phyloP scores from a whole-genome alignment of 1,140 invertebrate genomes.

The Drosophila nigromelanica region DNA sequence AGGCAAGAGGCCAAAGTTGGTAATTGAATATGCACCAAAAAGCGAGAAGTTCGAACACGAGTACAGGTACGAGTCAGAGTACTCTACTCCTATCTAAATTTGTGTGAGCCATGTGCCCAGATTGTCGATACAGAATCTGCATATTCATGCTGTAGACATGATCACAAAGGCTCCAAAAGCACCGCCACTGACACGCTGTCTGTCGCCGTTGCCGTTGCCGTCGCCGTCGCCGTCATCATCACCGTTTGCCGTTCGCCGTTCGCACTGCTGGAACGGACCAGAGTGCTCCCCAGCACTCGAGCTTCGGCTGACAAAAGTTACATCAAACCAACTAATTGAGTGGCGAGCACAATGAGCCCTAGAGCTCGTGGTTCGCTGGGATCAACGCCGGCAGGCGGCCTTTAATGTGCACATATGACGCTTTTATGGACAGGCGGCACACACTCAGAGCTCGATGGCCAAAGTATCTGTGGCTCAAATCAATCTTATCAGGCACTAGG shows the following conservation, averaged over 20 bases:
- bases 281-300: constrained; percentile 31
- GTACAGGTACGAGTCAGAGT: constrained; percentile 17
- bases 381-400: constrained; percentile 44
- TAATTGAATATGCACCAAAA: constrained; percentile 63
- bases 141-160: constrained; percentile 73
- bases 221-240: constrained; percentile 4
- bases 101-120: constrained; percentile 22
- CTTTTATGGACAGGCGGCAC: constrained; percentile 42
- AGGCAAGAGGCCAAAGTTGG: constrained; percentile 49
- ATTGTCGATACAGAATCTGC: constrained; percentile 62
- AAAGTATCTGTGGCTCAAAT: constrained; percentile 68
- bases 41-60: constrained; percentile 5
- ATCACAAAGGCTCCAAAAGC: constrained; percentile 72
- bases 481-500: constrained; percentile 73
- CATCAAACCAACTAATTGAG: constrained; percentile 81
- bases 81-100: constrained; percentile 39
- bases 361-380: constrained; percentile 45
- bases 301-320: constrained; percentile 73
- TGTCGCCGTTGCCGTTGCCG: constrained; percentile 25
- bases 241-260: neutral
- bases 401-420: constrained; percentile 75
- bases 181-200: constrained; percentile 77
- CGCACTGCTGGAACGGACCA: neutral
- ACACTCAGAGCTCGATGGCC: constrained; percentile 14
- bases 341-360: constrained; percentile 74